These are phyloP conservation scores for Mellivora capensis DNA, from an alignment of 2,113 vertebrate genomes.

Conservation along the genomic window DNA sequence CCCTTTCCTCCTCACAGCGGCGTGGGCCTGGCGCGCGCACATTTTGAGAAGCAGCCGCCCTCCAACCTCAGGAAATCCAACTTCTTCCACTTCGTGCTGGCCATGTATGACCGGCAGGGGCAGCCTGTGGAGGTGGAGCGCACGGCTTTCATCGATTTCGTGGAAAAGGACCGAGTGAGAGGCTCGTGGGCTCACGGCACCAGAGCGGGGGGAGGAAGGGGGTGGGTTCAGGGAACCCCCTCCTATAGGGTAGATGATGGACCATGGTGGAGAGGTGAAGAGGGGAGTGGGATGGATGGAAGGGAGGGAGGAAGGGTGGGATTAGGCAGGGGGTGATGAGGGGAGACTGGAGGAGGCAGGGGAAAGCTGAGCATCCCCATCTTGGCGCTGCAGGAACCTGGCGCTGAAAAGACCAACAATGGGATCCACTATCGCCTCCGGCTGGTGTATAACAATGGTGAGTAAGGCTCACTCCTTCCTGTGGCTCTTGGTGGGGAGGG, in stretches of 20 bases:
- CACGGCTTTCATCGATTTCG: slow-evolving; percentile 96
- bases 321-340: background rate
- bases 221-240: background rate
- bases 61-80: slow-evolving; percentile 98
- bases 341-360: background rate
- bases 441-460: slow-evolving; percentile 96
- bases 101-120: slow-evolving; percentile 96
- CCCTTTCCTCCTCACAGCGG: slow-evolving; percentile 83
- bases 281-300: background rate
- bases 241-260: background rate
- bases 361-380: background rate
- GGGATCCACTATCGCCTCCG: slow-evolving; percentile 96
- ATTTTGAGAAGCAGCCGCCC: slow-evolving; percentile 98
- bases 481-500: background rate
- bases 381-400: slow-evolving; percentile 77
- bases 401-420: slow-evolving; percentile 95
- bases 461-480: slow-evolving; percentile 48
- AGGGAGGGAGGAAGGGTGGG: background rate
- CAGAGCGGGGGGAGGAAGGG: background rate
- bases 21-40: slow-evolving; percentile 92
- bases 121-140: slow-evolving; percentile 98
- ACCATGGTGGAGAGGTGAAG: background rate
- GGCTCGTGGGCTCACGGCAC: slow-evolving; percentile 38
- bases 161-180: slow-evolving; percentile 96
- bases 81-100: slow-evolving; percentile 98